These are phyloP conservation scores for Discoglossus pictus DNA, from an alignment of 2,797 vertebrate genomes.

Conservation along the genomic window DNA sequence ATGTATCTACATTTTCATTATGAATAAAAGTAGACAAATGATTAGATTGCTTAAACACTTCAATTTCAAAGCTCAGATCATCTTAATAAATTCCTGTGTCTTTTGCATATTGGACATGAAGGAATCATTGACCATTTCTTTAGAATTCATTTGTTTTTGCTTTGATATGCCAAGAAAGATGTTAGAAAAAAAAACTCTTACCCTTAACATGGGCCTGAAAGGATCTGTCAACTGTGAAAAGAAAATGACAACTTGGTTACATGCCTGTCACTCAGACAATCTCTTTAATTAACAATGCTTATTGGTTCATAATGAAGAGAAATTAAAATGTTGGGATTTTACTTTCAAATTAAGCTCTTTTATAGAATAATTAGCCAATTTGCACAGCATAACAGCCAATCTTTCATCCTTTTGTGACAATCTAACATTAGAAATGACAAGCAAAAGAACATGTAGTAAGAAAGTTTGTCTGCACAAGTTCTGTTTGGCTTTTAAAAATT, in stretches of 20 bases:
- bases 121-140: not conserved
- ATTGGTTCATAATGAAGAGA: conserved; percentile 77
- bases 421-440: conserved; percentile 54
- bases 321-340: conserved; percentile 82
- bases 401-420: conserved; percentile 39
- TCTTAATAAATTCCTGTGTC: too few species aligned
- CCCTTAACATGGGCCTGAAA: conserved; percentile 95
- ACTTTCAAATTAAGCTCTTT: conserved; percentile 81
- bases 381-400: conserved; percentile 55
- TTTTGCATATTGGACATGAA: too few species aligned
- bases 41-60: too few species aligned
- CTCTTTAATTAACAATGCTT: conserved; percentile 77
- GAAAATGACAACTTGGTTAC: conserved; percentile 80
- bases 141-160: conserved; percentile 56
- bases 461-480: conserved; percentile 35
- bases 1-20: too few species aligned
- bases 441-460: conserved; percentile 53
- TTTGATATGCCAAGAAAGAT: conserved; percentile 36
- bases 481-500: too few species aligned
- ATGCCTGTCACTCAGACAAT: conserved; percentile 81
- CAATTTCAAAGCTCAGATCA: too few species aligned
- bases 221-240: conserved; percentile 93
- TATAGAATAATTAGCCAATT: conserved; percentile 74
- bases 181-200: conserved; percentile 74
- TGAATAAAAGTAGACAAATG: too few species aligned